Evolutionary conservation across 2,113 vertebrate genomes (phyloP).

Genomic region (Cynoglossus semilaevis): DNA sequence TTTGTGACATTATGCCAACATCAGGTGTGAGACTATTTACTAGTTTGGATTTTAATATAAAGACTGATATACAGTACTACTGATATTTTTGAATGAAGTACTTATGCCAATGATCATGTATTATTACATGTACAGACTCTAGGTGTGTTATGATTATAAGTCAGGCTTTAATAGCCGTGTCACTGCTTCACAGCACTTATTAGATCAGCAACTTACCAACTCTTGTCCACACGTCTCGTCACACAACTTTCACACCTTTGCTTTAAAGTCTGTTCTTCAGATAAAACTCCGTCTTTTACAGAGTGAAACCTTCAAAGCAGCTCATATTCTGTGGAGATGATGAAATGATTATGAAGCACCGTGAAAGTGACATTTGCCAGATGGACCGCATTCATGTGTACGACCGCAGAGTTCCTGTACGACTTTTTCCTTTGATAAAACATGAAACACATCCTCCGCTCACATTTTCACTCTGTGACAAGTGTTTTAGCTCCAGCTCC

Average conservation of each 20-base stretch:
- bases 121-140: background rate
- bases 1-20: no score
- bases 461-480: slow-evolving; percentile 46
- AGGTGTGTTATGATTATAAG: background rate
- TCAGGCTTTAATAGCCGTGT: slow-evolving; percentile 8
- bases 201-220: slow-evolving; percentile 1
- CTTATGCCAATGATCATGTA: no score
- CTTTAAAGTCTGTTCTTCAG: slow-evolving; percentile 30
- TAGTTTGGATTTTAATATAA: no score
- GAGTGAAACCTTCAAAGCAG: slow-evolving; percentile 50
- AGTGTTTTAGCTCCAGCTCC: slow-evolving; percentile 33
- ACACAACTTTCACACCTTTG: slow-evolving; percentile 29
- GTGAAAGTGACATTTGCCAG: slow-evolving; percentile 69
- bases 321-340: slow-evolving; percentile 58
- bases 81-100: no score
- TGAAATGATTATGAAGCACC: slow-evolving; percentile 67
- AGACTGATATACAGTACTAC: no score
- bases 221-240: slow-evolving; percentile 29
- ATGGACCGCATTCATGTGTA: slow-evolving; percentile 61
- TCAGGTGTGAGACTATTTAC: no score
- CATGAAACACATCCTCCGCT: slow-evolving; percentile 63
- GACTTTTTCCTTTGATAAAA: slow-evolving; percentile 64
- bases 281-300: slow-evolving; percentile 57
- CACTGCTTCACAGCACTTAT: slow-evolving; percentile 1
- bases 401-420: slow-evolving; percentile 52